A percentile compares a stretch with the other conserved stretches of the same genome.
These are phyloP conservation scores for Peromyscus eremicus DNA, from an alignment of 2,797 vertebrate genomes.

Conservation along the genomic window DNA sequence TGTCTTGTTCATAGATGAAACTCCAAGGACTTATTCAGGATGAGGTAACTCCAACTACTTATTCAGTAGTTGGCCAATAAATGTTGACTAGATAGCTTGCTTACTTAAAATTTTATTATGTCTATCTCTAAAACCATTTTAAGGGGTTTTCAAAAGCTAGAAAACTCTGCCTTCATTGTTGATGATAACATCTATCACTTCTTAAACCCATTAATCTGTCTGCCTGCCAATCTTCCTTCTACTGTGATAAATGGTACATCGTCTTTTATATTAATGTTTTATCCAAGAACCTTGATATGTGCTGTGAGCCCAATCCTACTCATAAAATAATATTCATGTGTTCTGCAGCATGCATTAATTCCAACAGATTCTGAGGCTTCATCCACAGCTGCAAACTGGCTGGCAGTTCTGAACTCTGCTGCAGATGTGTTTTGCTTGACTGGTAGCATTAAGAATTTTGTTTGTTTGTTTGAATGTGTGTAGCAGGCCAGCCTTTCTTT, in stretches of 20 bases:
- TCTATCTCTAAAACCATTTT: conserved; percentile 47
- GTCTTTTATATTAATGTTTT: conserved; percentile 71
- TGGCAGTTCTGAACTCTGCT: conserved; percentile 13
- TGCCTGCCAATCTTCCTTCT: conserved; percentile 52
- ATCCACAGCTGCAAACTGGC: conserved; percentile 1
- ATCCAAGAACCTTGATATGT: conserved; percentile 63
- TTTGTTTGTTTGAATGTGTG: conserved; percentile 52
- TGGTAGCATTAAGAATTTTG: conserved; percentile 19
- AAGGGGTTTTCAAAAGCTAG: conserved; percentile 63
- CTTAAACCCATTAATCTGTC: conserved; percentile 68
- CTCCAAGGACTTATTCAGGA: neutral
- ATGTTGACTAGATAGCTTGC: neutral
- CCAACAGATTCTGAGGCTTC: conserved; percentile 1
- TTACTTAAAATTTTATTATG: conserved; percentile 58
- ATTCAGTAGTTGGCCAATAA: conserved; percentile 11
- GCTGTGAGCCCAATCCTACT: conserved; percentile 35
- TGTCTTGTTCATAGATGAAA: neutral
- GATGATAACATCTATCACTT: conserved; percentile 63
- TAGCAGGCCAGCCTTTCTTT: neutral
- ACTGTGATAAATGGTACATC: conserved; percentile 60
- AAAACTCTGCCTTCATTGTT: conserved; percentile 67
- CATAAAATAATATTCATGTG: conserved; percentile 60
- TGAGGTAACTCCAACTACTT: neutral
- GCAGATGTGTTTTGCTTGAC: conserved; percentile 61
- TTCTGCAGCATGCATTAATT: conserved; percentile 36